These are phyloP conservation scores for Heterocephalus glaber DNA, from an alignment of 2,113 vertebrate species.

Conservation along the genomic window DNA sequence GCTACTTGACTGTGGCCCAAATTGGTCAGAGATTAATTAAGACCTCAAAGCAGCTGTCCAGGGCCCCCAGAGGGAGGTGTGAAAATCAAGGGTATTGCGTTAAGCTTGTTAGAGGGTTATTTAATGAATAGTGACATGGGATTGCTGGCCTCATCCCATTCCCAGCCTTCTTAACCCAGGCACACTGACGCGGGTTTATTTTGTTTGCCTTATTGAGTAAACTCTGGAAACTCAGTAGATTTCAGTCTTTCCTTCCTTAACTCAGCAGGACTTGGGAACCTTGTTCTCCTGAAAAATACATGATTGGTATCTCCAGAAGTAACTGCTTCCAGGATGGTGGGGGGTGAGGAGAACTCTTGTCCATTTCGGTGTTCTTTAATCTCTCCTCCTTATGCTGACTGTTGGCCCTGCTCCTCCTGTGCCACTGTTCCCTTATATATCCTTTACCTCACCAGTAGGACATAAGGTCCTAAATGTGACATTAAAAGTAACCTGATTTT, in stretches of 20 bases:
- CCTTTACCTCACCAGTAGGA: neutral
- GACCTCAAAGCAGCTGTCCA: conserved; percentile 83
- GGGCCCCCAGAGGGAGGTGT: conserved; percentile 85
- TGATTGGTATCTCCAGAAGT: neutral
- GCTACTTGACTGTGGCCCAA: conserved; percentile 70
- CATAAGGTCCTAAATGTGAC: neutral
- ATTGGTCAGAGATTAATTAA: conserved; percentile 83
- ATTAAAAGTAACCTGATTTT: neutral
- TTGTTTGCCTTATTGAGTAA: conserved; percentile 86
- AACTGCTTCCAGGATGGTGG: neutral
- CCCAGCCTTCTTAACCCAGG: conserved; percentile 80
- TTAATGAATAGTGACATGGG: conserved; percentile 87
- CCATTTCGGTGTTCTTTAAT: neutral
- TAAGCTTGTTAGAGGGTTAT: conserved; percentile 78
- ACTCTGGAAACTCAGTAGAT: conserved; percentile 82
- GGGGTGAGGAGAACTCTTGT: fast-evolving
- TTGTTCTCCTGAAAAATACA: neutral
- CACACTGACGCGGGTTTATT: conserved; percentile 85
- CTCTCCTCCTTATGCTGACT: neutral
- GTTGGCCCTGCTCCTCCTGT: fast-evolving
- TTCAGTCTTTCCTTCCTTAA: conserved; percentile 72
- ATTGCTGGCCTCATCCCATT: conserved; percentile 85
- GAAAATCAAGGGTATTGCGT: conserved; percentile 83
- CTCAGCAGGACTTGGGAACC: neutral
- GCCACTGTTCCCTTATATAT: neutral